These are phyloP conservation scores for Loris lydekkerianus DNA, from an alignment of 2,797 vertebrate genomes.

Conservation along the genomic window DNA sequence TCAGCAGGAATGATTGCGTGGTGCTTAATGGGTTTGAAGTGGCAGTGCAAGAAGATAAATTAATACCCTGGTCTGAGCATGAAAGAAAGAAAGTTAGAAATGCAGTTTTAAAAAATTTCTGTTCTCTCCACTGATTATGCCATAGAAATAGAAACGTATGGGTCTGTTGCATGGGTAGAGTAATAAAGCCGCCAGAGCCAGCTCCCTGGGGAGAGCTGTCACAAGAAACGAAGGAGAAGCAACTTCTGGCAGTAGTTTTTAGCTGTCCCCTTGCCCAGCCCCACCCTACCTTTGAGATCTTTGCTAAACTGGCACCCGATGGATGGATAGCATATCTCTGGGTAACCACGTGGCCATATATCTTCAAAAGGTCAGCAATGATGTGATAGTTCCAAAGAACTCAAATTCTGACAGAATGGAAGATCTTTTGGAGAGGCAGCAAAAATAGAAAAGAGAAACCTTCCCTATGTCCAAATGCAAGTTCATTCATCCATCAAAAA, in stretches of 20 bases:
- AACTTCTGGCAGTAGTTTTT: slow-evolving; percentile 76
- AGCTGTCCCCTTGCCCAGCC: slow-evolving; percentile 65
- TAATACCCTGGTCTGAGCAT: neutral
- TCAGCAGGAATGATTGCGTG: neutral
- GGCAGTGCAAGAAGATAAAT: neutral
- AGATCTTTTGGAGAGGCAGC: slow-evolving; percentile 33
- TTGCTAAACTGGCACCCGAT: slow-evolving; percentile 54
- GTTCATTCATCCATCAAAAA: neutral
- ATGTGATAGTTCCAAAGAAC: slow-evolving; percentile 77
- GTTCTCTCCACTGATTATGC: neutral
- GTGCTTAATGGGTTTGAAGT: neutral
- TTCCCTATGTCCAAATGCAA: neutral
- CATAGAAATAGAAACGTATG: neutral
- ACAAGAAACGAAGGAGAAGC: slow-evolving; percentile 52
- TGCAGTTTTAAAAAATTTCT: neutral
- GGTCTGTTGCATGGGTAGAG: neutral
- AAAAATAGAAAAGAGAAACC: neutral
- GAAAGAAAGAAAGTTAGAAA: slow-evolving; percentile 29
- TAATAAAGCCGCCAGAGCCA: neutral
- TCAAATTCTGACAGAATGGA: slow-evolving; percentile 75
- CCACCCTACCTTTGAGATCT: neutral
- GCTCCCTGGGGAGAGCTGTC: neutral
- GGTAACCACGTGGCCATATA: slow-evolving; percentile 82
- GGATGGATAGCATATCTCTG: slow-evolving; percentile 76
- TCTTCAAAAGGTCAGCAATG: slow-evolving; percentile 81